phyloP scores from a whole-genome alignment of 2,113 vertebrate species.

The Condylura cristata region DNA sequence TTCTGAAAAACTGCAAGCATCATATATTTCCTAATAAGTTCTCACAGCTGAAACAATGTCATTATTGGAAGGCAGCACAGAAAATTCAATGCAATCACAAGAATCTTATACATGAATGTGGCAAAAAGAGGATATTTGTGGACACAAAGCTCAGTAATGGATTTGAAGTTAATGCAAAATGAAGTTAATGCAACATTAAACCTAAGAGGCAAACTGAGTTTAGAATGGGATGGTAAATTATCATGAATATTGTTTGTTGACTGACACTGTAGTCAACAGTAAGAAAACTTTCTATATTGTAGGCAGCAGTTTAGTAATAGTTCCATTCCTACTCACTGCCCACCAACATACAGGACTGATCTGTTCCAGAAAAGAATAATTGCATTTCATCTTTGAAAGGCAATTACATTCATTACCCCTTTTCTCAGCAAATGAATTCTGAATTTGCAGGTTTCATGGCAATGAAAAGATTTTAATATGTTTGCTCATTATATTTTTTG shows the following conservation, averaged over 20 bases:
- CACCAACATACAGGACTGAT: background rate
- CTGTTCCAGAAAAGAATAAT: background rate
- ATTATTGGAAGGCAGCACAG: constrained; percentile 71
- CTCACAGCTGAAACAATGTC: constrained; percentile 76
- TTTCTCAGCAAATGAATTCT: background rate
- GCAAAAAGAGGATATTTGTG: constrained; percentile 38
- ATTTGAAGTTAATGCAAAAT: constrained; percentile 76
- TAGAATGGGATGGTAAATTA: constrained; percentile 39
- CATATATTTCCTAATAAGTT: constrained; percentile 79
- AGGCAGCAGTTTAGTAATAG: background rate
- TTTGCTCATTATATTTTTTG: background rate
- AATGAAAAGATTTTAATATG: background rate
- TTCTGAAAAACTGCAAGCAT: constrained; percentile 71
- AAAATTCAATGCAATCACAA: constrained; percentile 73
- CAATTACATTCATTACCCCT: background rate
- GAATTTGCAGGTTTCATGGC: background rate
- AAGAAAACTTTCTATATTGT: constrained; percentile 17
- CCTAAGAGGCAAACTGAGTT: constrained; percentile 19
- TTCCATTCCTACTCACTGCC: background rate
- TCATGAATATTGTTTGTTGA: constrained; percentile 39
- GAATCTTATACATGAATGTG: constrained; percentile 76
- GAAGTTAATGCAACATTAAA: constrained; percentile 69
- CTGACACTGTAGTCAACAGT: constrained; percentile 29
- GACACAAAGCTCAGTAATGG: constrained; percentile 66
- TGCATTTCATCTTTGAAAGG: constrained; percentile 28